Percentiles rank a stretch among this genome's conserved stretches.
These are phyloP conservation scores for Cliona cf. orientalis DNA, from an alignment of 37 sponge, comb jelly and placozoan genomes.

Conservation along the genomic window DNA sequence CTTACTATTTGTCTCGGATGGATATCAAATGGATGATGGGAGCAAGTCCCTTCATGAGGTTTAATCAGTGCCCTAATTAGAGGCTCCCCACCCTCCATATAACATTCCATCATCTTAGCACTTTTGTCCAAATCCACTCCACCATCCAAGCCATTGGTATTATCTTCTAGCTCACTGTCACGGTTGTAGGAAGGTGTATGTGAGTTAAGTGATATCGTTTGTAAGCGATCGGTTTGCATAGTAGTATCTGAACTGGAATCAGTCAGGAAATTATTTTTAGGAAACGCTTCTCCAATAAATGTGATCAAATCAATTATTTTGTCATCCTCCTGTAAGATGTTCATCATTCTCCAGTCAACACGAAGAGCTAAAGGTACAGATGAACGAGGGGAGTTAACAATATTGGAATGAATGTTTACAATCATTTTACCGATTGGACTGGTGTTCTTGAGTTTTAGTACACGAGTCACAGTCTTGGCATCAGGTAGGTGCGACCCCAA, in stretches of 20 bases:
- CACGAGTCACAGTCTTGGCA: slow-evolving; percentile 34
- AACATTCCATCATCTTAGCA: background rate
- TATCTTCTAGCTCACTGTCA: too few species aligned
- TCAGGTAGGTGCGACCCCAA: slow-evolving; percentile 53
- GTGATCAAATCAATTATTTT: slow-evolving; percentile 61
- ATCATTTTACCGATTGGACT: slow-evolving; percentile 53
- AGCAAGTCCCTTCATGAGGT: slow-evolving; percentile 58
- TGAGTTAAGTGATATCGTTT: background rate
- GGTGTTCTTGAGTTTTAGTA: slow-evolving; percentile 52
- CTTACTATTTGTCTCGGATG: slow-evolving; percentile 56
- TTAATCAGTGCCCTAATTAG: slow-evolving; percentile 30
- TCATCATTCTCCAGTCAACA: slow-evolving; percentile 67
- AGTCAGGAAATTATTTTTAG: background rate
- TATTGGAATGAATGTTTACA: background rate
- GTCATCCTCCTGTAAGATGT: slow-evolving; percentile 49
- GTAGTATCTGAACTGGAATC: background rate
- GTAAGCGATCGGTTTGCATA: background rate
- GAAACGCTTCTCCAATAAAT: slow-evolving; percentile 63
- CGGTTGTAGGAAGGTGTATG: too few species aligned
- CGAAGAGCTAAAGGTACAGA: slow-evolving; percentile 32
- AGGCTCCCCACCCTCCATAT: background rate
- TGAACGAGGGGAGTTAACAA: background rate
- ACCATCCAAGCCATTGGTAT: background rate
- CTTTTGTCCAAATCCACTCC: background rate
- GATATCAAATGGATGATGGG: slow-evolving; percentile 42